Conservation (phyloP, 2,888 invertebrate genomes). For the Cosmorhoe ocellata region DNA sequence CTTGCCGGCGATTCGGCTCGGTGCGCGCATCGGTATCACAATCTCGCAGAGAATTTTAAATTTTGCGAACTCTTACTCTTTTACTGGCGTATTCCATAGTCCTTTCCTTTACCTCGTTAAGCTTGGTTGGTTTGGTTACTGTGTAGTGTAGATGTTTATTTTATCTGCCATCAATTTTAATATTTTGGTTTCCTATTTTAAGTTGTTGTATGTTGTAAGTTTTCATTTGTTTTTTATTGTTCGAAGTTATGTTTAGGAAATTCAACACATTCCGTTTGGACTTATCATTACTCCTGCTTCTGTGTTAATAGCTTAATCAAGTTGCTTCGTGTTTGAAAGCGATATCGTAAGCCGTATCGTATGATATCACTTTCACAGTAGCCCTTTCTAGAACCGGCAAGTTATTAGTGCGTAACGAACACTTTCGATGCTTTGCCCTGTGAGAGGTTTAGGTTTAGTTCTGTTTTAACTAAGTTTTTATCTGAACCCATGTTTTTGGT, state of each 20-base stretch:
- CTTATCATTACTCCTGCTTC: not conserved
- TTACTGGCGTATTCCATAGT: not conserved
- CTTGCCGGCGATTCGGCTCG: constrained; percentile 32
- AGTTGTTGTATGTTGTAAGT: no score
- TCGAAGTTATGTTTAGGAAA: no score
- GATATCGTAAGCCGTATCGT: constrained; percentile 17
- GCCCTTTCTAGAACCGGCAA: constrained; percentile 35
- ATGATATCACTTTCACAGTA: constrained; percentile 28
- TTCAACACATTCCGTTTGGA: no score
- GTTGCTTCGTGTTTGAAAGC: constrained; percentile 16
- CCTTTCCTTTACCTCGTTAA: not conserved
- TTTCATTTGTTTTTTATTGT: no score
- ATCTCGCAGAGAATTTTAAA: constrained; percentile 7
- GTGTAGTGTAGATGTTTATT: no score
- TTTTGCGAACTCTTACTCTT: not conserved
- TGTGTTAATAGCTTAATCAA: not conserved
- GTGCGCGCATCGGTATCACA: constrained; percentile 25
- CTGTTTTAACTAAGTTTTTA: no score
- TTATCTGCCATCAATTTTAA: no score
- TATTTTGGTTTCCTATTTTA: no score
- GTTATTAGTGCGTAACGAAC: constrained; percentile 34
- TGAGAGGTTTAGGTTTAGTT: not conserved
- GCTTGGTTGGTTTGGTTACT: not conserved
- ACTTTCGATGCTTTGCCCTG: constrained; percentile 29
- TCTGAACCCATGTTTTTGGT: no score